phyloP scores from a whole-genome alignment of 2,888 invertebrate species.

The Actias luna region DNA sequence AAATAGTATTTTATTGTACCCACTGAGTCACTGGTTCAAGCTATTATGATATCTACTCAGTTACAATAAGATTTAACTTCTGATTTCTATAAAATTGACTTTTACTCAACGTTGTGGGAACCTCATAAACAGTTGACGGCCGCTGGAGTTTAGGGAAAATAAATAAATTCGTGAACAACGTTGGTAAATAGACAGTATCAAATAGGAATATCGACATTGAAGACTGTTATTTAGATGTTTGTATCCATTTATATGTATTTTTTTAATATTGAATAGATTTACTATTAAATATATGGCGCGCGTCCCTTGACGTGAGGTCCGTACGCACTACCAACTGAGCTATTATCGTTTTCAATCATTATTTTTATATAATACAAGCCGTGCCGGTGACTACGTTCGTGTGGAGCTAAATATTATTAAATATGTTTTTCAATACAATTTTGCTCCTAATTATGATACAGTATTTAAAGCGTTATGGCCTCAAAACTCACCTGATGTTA shows the following conservation, averaged over 20 bases:
- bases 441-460: too few relatives aligned
- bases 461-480: too few relatives aligned
- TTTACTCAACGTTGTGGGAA: conserved; percentile 12
- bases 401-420: too few relatives aligned
- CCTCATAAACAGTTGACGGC: conserved; percentile 19
- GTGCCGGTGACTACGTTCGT: too few relatives aligned
- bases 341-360: too few relatives aligned
- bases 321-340: too few relatives aligned
- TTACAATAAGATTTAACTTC: conserved; percentile 4
- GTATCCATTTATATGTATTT: not conserved
- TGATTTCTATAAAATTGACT: not conserved
- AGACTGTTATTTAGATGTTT: not conserved
- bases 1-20: conserved; percentile 21
- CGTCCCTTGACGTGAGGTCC: too few relatives aligned
- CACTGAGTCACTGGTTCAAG: conserved; percentile 4
- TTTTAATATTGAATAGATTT: too few relatives aligned
- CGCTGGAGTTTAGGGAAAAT: conserved; percentile 15
- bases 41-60: conserved; percentile 1
- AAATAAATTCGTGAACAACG: conserved; percentile 10
- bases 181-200: not conserved
- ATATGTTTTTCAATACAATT: too few relatives aligned
- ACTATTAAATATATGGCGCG: too few relatives aligned
- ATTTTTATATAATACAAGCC: too few relatives aligned
- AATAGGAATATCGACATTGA: not conserved
- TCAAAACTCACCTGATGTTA: too few relatives aligned